Evolutionary conservation across 2,888 invertebrate species (phyloP).

Genomic region (Exephanes ischioxanthus): DNA sequence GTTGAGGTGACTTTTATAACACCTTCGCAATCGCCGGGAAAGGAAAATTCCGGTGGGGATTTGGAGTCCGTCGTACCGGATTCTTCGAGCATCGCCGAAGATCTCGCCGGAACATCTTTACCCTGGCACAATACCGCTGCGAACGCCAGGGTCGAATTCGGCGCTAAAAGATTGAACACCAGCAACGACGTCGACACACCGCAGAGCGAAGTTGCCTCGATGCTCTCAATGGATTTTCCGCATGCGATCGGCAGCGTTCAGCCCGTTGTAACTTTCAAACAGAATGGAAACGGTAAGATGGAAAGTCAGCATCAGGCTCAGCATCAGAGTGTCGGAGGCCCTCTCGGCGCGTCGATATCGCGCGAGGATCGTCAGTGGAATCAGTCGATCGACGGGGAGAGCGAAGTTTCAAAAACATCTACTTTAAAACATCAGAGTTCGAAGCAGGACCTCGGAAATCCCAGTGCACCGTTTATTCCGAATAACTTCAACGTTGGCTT

Average conservation of each 20-base stretch:
- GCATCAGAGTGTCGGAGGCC: conserved; percentile 2
- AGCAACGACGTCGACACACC: conserved; percentile 82
- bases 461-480: conserved; percentile 80
- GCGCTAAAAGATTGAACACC: conserved; percentile 80
- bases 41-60: conserved; percentile 94
- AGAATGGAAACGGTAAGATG: conserved; percentile 74
- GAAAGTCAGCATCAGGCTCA: conserved; percentile 33
- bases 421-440: conserved; percentile 41
- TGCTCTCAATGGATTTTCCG: conserved; percentile 82
- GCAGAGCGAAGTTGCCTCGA: conserved; percentile 83
- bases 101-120: conserved; percentile 84
- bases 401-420: conserved; percentile 42
- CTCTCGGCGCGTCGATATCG: background rate
- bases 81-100: conserved; percentile 93
- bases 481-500: conserved; percentile 87
- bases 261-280: conserved; percentile 82
- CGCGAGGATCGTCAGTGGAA: conserved; percentile 52
- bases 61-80: conserved; percentile 94
- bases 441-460: conserved; percentile 49
- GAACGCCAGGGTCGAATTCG: conserved; percentile 77
- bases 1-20: conserved; percentile 95
- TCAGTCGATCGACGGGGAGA: conserved; percentile 43
- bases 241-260: conserved; percentile 70
- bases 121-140: conserved; percentile 76
- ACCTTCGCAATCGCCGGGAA: conserved; percentile 93